phyloP scores from a whole-genome alignment of 2,888 invertebrate genomes.

The Drosophila kambysellisi region DNA sequence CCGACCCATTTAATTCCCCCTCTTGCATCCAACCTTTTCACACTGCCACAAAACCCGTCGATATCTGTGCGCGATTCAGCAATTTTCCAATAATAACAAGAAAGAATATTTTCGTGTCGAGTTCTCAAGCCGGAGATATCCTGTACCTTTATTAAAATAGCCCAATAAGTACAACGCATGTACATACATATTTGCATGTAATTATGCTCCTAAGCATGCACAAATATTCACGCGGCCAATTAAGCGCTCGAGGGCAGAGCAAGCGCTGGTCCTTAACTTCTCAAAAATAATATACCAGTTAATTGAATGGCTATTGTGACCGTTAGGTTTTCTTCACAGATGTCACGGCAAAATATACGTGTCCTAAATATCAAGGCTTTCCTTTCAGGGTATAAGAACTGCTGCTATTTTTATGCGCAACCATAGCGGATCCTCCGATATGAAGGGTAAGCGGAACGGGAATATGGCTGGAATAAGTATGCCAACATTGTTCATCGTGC shows the following conservation, averaged over 20 bases:
- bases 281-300: neutral
- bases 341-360: neutral
- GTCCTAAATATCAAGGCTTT: neutral
- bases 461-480: neutral
- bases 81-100: conserved; percentile 49
- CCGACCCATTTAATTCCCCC: conserved; percentile 14
- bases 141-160: neutral
- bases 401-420: neutral
- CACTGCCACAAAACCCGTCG: conserved; percentile 12
- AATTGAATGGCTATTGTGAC: neutral
- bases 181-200: neutral
- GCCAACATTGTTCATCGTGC: neutral
- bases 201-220: neutral
- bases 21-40: neutral
- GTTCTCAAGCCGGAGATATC: neutral
- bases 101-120: neutral
- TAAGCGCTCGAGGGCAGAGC: neutral
- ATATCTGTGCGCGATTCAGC: conserved; percentile 50
- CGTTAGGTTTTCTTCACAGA: neutral
- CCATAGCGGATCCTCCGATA: conserved; percentile 2
- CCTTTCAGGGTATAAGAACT: neutral
- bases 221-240: neutral
- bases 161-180: neutral
- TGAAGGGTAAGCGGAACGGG: neutral
- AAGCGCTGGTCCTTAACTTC: neutral